Percentiles rank a stretch among this genome's conserved stretches.
Evolutionary conservation across 2,113 vertebrate genomes (phyloP).

Genomic region (Phylloscopus whistleri): DNA sequence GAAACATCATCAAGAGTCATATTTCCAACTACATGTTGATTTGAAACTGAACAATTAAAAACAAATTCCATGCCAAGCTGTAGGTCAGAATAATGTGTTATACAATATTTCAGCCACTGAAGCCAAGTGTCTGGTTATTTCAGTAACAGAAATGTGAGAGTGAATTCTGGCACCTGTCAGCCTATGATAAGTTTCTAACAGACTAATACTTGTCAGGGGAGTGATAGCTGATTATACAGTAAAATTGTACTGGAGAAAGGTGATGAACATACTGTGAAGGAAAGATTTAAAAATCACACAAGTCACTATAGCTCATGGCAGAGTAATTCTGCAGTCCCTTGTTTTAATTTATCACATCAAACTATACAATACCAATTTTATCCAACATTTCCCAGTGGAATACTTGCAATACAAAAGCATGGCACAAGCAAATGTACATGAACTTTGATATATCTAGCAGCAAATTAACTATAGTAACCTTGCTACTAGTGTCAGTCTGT

Average conservation of each 20-base stretch:
- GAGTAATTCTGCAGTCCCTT: constrained; percentile 9
- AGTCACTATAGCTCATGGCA: constrained; percentile 13
- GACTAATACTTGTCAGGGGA: constrained; percentile 60
- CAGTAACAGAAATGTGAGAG: constrained; percentile 22
- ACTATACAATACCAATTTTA: background rate
- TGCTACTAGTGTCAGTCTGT: background rate
- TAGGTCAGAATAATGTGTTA: constrained; percentile 24
- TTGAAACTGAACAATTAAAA: constrained; percentile 34
- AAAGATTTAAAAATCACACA: constrained; percentile 23
- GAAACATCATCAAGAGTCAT: background rate
- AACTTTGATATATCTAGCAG: background rate
- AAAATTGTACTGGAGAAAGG: constrained; percentile 44
- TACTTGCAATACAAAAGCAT: background rate
- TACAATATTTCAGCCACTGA: background rate
- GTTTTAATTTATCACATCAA: constrained; percentile 33
- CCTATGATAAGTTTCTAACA: constrained; percentile 54
- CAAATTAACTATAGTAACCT: background rate
- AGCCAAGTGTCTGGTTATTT: background rate
- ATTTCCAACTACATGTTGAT: background rate
- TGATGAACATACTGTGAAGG: constrained; percentile 8
- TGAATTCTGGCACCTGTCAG: constrained; percentile 49
- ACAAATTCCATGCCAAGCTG: background rate
- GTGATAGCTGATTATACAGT: constrained; percentile 60
- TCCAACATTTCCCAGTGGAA: background rate
- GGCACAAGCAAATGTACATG: background rate